Conservation (phyloP, 2,888 invertebrate species). For the Camponotus fellah region DNA sequence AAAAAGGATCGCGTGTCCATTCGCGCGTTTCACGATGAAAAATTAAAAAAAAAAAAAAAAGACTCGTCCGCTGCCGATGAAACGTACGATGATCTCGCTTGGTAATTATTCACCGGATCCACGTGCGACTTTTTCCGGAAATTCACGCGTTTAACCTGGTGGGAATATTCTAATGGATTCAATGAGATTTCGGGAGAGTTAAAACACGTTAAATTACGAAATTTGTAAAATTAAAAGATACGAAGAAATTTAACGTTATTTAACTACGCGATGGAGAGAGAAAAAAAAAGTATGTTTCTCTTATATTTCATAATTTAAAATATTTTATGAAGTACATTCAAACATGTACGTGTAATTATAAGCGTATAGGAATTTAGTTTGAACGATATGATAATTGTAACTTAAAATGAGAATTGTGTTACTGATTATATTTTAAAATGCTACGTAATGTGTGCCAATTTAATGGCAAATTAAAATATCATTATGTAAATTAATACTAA, state of each 20-base stretch:
- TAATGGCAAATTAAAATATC: neutral
- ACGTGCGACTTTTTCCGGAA: conserved; percentile 40
- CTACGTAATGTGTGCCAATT: neutral
- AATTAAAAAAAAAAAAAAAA: neutral
- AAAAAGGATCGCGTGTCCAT: conserved; percentile 17
- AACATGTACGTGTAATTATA: neutral
- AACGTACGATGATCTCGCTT: conserved; percentile 16
- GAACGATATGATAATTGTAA: neutral
- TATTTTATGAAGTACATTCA: neutral
- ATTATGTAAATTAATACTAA: neutral
- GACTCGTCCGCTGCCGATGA: neutral
- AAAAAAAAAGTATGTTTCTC: neutral
- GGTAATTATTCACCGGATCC: conserved; percentile 28
- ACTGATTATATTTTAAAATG: neutral
- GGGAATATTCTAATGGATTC: neutral
- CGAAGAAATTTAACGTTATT: conserved; percentile 5
- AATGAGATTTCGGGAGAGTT: neutral
- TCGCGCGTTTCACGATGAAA: conserved; percentile 6
- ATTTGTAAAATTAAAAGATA: neutral
- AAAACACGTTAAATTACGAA: neutral
- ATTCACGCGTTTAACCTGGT: conserved; percentile 9
- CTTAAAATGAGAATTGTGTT: neutral
- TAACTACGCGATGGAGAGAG: neutral
- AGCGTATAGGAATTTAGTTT: neutral
- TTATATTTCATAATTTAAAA: neutral